These are phyloP conservation scores for Miniopterus natalensis DNA, from an alignment of 2,113 vertebrate species.

Conservation along the genomic window DNA sequence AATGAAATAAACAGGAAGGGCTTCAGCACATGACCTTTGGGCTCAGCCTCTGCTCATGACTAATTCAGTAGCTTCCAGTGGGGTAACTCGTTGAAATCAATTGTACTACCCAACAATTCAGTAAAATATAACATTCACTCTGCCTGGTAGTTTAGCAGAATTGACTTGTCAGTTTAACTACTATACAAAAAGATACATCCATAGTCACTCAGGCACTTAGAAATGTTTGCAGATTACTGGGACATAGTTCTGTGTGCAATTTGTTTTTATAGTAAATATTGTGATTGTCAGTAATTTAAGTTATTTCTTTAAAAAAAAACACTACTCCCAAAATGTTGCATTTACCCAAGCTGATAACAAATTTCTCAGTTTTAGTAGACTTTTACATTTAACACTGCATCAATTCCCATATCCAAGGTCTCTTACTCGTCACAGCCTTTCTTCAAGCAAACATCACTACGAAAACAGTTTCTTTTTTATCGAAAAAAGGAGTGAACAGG, in stretches of 20 bases:
- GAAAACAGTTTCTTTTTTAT: not conserved
- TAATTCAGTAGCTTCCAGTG: not conserved
- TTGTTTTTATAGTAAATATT: conserved; percentile 22
- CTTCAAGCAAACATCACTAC: not conserved
- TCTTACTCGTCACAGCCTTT: not conserved
- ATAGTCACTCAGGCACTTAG: not conserved
- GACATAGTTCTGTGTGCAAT: not conserved
- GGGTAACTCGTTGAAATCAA: conserved; percentile 17
- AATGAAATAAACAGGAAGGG: not conserved
- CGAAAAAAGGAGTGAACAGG: not conserved
- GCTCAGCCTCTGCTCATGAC: not conserved
- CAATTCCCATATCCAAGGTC: not conserved
- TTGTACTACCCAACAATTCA: not conserved
- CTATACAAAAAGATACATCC: not conserved
- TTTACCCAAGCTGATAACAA: not conserved
- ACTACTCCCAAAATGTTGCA: not conserved
- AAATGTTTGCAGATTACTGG: not conserved
- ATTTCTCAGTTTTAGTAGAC: not conserved
- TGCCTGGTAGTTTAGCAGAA: not conserved
- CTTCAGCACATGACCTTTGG: not conserved
- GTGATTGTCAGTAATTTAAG: conserved; percentile 2
- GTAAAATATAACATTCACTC: not conserved
- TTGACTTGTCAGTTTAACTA: not conserved
- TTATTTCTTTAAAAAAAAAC: not conserved
- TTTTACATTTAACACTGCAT: not conserved